Evolutionary conservation across 2,113 vertebrate genomes (phyloP).

Genomic region (Ochotona curzoniae): DNA sequence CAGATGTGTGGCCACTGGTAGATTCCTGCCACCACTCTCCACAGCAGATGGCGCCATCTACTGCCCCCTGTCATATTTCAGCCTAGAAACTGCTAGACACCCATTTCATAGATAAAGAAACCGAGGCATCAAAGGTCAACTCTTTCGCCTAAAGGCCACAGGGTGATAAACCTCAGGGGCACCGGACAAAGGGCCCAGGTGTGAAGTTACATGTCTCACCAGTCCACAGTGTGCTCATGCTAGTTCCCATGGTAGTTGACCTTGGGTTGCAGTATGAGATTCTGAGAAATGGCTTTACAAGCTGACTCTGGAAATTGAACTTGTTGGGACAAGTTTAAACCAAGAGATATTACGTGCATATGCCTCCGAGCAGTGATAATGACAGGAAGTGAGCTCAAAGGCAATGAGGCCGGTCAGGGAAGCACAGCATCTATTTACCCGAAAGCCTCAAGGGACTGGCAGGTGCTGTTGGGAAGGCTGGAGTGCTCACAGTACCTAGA

Average conservation of each 20-base stretch:
- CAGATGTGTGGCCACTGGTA: neutral
- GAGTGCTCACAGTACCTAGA: neutral
- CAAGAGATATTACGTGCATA: constrained; percentile 7
- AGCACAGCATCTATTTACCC: neutral
- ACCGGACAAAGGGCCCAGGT: neutral
- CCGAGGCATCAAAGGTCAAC: neutral
- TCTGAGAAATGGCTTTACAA: neutral
- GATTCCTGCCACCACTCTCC: neutral
- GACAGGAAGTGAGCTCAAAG: neutral
- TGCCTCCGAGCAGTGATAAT: neutral
- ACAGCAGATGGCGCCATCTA: neutral
- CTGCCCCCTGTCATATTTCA: neutral
- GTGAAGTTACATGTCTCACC: neutral
- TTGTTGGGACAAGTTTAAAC: neutral
- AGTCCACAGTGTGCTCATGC: neutral
- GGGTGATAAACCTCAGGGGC: neutral
- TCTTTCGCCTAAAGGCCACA: neutral
- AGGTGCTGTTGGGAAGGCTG: neutral
- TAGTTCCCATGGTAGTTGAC: neutral
- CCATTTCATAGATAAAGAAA: constrained; percentile 29
- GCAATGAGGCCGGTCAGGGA: neutral
- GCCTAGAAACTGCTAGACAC: neutral
- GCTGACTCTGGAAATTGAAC: neutral
- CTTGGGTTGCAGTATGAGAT: neutral
- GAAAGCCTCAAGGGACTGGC: neutral